Base-by-base conservation (phyloP, 2,113 vertebrate genomes). In the Leucopsar rothschildi region DNA sequence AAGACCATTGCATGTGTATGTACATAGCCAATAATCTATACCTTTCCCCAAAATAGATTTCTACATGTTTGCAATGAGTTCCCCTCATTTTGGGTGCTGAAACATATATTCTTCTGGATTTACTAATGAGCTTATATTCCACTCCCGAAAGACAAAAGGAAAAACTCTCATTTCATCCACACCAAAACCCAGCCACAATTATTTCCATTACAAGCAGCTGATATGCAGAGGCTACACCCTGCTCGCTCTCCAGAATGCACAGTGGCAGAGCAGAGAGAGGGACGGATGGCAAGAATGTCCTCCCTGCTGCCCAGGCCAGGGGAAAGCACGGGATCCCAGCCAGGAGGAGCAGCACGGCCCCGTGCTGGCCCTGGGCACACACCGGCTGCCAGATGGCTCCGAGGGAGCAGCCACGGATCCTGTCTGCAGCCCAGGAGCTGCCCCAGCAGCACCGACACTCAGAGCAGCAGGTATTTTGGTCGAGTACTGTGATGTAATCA, bases 161-260 rank as follows among this genome's bases (percentile, higher is more conserved):
- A 85, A 82, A 85, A 28, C 4, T 11, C 11, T 12, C 11, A 39
- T 45, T 42, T 27, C 31, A 40, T 21, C 12, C 39, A n/a, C 28
- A 42, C 11, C 13, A 23, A 59, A 12, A 3, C 1, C 5, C 1
- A 0, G 3, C 12, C 31, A 8, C 33, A 11, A 4, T 12, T 21
- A 20, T 39, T 84, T n/a, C 72, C 23, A 18, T 39, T 15, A 25
- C 12, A 47, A 56, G 35, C 1, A 10, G 31, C 9, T 42, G 70
- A 4, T 14, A 17, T 1, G 12, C 28, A 59, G 31, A 35, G 44
- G 31, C 20, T n/a, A 1, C 21, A 9, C 31, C 23, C 35, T 8
- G 40, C 39, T 25, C 9, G 3, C 15, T 20, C 17, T 13, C 25
- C 40, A 17, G 22, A 20, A 12, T 0, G 1, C n/a, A 2, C 15